Evolutionary conservation across 2,113 vertebrate genomes (phyloP).

Genomic region (Cettia cetti): DNA sequence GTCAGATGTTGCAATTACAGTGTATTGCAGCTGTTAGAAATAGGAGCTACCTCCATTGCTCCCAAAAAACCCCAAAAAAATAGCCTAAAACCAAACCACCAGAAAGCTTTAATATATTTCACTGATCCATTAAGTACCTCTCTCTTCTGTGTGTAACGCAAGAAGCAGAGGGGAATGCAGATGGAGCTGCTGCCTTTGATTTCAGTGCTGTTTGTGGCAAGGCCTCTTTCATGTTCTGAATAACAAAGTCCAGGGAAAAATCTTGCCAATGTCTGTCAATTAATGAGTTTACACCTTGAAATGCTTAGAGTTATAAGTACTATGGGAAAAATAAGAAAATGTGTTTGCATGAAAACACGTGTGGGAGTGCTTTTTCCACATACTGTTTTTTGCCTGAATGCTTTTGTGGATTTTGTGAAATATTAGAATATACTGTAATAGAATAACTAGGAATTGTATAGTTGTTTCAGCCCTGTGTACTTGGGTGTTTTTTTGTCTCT

Average conservation of each 20-base stretch:
- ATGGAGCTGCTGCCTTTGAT: neutral
- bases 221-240: neutral
- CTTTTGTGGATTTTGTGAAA: neutral
- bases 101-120: neutral
- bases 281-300: neutral
- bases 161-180: neutral
- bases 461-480: neutral
- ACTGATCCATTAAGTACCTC: neutral
- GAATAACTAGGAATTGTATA: neutral
- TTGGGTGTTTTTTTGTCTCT: neutral
- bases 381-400: neutral
- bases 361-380: neutral
- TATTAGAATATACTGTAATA: neutral
- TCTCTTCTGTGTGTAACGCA: neutral
- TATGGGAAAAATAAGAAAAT: neutral
- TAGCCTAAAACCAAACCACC: neutral
- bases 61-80: neutral
- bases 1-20: neutral
- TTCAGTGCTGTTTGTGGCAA: neutral
- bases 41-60: neutral
- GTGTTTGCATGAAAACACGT: neutral
- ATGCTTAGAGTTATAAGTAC: neutral
- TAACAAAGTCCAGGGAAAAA: neutral
- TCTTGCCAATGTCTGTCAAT: neutral
- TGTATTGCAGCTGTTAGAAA: neutral